A percentile compares a stretch with the other conserved stretches of the same genome.
Evolutionary conservation across 2,113 vertebrate species (phyloP).

Genomic region (Lepisosteus osseus): DNA sequence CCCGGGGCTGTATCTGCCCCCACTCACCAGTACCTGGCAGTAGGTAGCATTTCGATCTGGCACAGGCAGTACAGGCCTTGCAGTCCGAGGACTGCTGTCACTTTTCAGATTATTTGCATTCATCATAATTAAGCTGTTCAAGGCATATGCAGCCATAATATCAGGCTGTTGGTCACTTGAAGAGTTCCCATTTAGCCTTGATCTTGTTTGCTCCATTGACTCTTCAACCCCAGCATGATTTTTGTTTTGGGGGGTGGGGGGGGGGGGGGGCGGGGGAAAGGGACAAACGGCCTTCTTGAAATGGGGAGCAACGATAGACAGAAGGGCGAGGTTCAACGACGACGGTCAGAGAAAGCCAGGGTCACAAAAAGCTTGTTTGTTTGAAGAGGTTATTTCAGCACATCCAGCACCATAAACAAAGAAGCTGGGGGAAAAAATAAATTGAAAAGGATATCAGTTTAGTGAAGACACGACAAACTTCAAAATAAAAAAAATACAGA

Average conservation of each 20-base stretch:
- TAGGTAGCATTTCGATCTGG: slow-evolving; percentile 65
- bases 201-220: slow-evolving; percentile 29
- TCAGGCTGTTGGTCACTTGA: slow-evolving; percentile 34
- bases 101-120: slow-evolving; percentile 66
- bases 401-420: slow-evolving; percentile 10
- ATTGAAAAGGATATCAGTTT: slow-evolving; percentile 7
- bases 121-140: slow-evolving; percentile 49
- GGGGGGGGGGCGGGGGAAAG: neutral
- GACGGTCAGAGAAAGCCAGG: neutral
- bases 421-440: slow-evolving; percentile 20
- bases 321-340: neutral
- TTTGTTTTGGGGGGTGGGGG: slow-evolving; percentile 1
- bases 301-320: neutral
- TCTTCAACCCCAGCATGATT: slow-evolving; percentile 35
- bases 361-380: neutral
- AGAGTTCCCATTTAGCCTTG: slow-evolving; percentile 41
- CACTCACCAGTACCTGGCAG: slow-evolving; percentile 54
- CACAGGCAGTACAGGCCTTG: slow-evolving; percentile 67
- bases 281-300: too few relatives aligned
- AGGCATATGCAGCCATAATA: slow-evolving; percentile 50
- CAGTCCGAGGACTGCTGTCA: slow-evolving; percentile 54
- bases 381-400: neutral
- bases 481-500: too few relatives aligned
- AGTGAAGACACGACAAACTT: neutral
- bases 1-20: slow-evolving; percentile 60